phyloP scores from a whole-genome alignment of 1,140 invertebrate species.

The Conopomorpha cramerella region DNA sequence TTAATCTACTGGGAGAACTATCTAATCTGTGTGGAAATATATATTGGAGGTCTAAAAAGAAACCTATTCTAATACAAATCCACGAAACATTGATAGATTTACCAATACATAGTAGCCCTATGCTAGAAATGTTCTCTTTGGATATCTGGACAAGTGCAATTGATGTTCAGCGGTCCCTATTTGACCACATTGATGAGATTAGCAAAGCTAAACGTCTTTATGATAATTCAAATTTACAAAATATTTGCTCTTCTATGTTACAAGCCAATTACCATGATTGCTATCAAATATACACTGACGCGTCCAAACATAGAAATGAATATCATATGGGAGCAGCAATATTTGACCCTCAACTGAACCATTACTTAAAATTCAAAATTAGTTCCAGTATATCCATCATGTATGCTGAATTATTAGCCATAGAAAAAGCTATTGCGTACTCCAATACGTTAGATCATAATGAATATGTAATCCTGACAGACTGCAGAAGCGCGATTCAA shows the following conservation, averaged over 20 bases:
- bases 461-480: conserved; percentile 1
- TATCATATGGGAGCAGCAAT: conserved; percentile 1
- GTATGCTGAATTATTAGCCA: conserved; percentile 1
- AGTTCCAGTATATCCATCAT: conserved; percentile 1
- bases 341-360: neutral
- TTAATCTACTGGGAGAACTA: neutral
- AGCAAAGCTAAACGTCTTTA: neutral
- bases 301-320: neutral
- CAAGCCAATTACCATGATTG: neutral
- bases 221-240: neutral
- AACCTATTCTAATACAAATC: neutral
- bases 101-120: neutral
- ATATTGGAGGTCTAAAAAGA: neutral
- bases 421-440: conserved; percentile 1
- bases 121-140: neutral
- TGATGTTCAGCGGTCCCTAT: neutral
- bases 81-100: neutral
- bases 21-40: neutral
- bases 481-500: conserved; percentile 2
- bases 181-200: neutral
- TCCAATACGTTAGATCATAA: neutral
- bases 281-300: neutral
- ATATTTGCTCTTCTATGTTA: neutral
- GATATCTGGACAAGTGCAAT: neutral
- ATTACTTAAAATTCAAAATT: neutral